These are phyloP conservation scores for Saimiri boliviensis DNA, from an alignment of 2,113 vertebrate genomes.

Conservation along the genomic window DNA sequence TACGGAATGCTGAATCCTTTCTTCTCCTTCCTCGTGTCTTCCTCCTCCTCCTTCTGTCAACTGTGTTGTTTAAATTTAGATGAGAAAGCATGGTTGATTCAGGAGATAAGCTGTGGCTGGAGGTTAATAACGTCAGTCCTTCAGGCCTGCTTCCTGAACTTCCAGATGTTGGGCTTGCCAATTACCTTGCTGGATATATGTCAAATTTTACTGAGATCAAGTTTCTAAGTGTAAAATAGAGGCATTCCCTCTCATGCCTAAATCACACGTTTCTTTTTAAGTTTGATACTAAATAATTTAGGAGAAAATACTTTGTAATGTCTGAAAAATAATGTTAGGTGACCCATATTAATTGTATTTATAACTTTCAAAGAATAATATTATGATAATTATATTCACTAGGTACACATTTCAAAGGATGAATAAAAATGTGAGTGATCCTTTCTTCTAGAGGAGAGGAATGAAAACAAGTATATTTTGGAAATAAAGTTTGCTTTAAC, in stretches of 20 bases:
- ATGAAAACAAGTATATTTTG: neutral
- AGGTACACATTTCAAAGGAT: neutral
- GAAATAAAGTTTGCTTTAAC: neutral
- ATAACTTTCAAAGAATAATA: neutral
- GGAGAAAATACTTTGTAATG: neutral
- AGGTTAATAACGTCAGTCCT: rapidly evolving
- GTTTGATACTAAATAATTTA: neutral
- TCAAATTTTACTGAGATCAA: neutral
- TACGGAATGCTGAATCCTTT: neutral
- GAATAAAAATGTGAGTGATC: neutral
- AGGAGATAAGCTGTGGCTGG: neutral
- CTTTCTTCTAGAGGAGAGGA: neutral
- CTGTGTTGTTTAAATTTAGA: neutral
- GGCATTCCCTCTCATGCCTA: neutral
- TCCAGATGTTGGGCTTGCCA: neutral
- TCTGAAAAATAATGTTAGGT: neutral
- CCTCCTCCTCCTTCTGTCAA: neutral
- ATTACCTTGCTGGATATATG: neutral
- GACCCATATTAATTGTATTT: neutral
- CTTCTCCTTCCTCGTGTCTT: neutral
- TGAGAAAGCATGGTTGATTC: neutral
- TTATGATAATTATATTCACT: neutral
- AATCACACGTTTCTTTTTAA: neutral
- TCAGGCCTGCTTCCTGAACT: neutral
- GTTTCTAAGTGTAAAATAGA: neutral